Percentiles rank a stretch among this genome's conserved stretches.
These are phyloP conservation scores for Dicroscelio sp. DNA, from an alignment of 2,888 invertebrate species.

Conservation along the genomic window DNA sequence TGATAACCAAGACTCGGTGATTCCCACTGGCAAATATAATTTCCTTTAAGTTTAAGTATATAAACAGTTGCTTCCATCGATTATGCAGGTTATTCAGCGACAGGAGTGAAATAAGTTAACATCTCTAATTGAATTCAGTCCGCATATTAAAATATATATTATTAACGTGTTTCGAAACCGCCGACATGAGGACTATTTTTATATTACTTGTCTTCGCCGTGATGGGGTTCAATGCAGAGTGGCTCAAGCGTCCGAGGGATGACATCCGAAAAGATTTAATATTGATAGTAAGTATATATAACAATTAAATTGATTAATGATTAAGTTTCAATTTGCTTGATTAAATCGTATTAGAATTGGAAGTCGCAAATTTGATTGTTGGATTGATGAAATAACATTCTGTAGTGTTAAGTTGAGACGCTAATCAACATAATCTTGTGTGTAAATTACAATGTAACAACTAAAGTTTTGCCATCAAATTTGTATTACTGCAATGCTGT, in stretches of 20 bases:
- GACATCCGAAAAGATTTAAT: constrained; percentile 46
- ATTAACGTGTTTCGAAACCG: too few relatives aligned
- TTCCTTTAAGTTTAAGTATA: constrained; percentile 75
- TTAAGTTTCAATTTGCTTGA: too few relatives aligned
- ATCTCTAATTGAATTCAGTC: constrained; percentile 45
- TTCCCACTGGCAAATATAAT: constrained; percentile 47
- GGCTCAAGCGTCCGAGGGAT: constrained; percentile 18
- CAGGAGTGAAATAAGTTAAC: constrained; percentile 19
- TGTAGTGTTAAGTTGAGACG: background rate
- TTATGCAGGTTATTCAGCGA: constrained; percentile 43
- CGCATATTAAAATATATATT: background rate
- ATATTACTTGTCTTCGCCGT: constrained; percentile 34
- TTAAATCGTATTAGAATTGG: too few relatives aligned
- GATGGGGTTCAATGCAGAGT: constrained; percentile 43
- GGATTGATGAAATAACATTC: background rate
- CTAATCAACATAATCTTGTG: constrained; percentile 22
- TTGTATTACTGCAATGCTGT: constrained; percentile 20
- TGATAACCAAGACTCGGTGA: constrained; percentile 67
- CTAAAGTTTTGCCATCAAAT: constrained; percentile 48
- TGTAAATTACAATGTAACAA: constrained; percentile 22
- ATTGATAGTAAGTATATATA: constrained; percentile 59
- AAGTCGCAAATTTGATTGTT: background rate
- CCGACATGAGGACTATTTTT: constrained; percentile 42
- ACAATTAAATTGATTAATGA: background rate
- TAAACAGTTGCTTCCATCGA: constrained; percentile 51